phyloP scores from a whole-genome alignment of 2,888 invertebrate species.

The Heterodera filipjevi region DNA sequence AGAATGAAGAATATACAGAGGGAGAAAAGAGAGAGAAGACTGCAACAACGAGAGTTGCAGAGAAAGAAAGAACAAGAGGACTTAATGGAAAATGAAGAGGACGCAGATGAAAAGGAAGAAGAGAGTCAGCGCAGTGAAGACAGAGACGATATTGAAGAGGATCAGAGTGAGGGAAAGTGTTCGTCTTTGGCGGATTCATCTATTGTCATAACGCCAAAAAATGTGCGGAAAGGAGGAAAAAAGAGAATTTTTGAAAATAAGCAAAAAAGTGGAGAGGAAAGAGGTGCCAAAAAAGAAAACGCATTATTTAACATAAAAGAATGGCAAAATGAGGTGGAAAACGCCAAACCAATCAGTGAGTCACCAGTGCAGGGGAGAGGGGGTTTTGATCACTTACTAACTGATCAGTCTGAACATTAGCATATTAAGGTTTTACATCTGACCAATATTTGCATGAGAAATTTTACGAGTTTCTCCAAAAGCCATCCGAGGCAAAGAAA shows the following conservation, averaged over 20 bases:
- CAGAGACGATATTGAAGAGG: neutral
- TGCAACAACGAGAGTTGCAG: neutral
- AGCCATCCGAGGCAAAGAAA: neutral
- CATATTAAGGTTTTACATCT: neutral
- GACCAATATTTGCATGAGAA: slow-evolving; percentile 7
- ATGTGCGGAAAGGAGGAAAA: neutral
- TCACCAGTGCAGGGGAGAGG: neutral
- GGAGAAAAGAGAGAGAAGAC: slow-evolving; percentile 5
- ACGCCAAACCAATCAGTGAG: slow-evolving; percentile 1
- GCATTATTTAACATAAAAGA: neutral
- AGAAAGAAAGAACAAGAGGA: neutral
- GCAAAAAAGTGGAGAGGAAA: neutral
- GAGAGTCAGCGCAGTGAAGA: neutral
- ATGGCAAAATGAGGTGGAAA: neutral
- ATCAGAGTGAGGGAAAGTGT: neutral
- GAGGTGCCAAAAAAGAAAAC: too few species aligned
- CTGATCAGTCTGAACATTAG: neutral
- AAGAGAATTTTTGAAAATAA: neutral
- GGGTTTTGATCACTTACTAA: neutral
- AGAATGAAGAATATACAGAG: slow-evolving; percentile 1
- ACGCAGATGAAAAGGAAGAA: neutral
- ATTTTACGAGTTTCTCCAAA: slow-evolving; percentile 17
- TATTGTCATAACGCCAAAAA: slow-evolving; percentile 4
- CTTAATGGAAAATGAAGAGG: neutral
- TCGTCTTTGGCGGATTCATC: neutral